phyloP scores from a whole-genome alignment of 2,113 vertebrate species.

The Myotis yumanensis region DNA sequence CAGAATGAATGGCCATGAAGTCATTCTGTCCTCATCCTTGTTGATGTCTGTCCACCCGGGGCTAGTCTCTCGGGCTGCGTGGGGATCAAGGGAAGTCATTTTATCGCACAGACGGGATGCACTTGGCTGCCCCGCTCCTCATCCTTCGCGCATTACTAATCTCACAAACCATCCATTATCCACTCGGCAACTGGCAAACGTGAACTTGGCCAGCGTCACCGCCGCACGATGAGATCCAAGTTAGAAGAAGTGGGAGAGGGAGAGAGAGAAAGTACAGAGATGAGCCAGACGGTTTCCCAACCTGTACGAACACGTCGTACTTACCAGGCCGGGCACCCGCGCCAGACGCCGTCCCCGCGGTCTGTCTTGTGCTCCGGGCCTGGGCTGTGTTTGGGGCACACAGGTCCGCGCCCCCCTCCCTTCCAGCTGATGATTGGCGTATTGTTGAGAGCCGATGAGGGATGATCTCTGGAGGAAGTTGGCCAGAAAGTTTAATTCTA shows the following conservation, averaged over 20 bases:
- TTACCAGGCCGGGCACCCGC: constrained; percentile 49
- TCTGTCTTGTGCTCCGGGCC: constrained; percentile 65
- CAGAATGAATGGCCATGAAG: accelerated
- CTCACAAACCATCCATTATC: constrained; percentile 73
- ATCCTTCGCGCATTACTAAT: constrained; percentile 53
- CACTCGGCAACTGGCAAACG: constrained; percentile 76
- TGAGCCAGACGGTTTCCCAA: constrained; percentile 76
- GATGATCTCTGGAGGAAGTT: constrained; percentile 83
- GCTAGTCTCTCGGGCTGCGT: background rate
- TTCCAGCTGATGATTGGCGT: constrained; percentile 60
- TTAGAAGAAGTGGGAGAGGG: constrained; percentile 73
- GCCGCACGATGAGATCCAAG: constrained; percentile 73
- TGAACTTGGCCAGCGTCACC: constrained; percentile 73
- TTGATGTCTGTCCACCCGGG: background rate
- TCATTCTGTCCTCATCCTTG: background rate
- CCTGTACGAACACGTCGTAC: constrained; percentile 68
- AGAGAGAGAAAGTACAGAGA: constrained; percentile 72
- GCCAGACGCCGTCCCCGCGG: constrained; percentile 32
- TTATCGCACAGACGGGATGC: background rate
- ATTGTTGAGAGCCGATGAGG: constrained; percentile 73
- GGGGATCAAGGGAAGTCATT: background rate
- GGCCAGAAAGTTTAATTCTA: constrained; percentile 83
- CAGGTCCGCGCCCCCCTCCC: constrained; percentile 23
- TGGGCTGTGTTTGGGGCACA: constrained; percentile 38
- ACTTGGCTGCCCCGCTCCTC: background rate